Base-by-base conservation (phyloP, 2,888 invertebrate genomes). In the Chromoteleia sp. region DNA sequence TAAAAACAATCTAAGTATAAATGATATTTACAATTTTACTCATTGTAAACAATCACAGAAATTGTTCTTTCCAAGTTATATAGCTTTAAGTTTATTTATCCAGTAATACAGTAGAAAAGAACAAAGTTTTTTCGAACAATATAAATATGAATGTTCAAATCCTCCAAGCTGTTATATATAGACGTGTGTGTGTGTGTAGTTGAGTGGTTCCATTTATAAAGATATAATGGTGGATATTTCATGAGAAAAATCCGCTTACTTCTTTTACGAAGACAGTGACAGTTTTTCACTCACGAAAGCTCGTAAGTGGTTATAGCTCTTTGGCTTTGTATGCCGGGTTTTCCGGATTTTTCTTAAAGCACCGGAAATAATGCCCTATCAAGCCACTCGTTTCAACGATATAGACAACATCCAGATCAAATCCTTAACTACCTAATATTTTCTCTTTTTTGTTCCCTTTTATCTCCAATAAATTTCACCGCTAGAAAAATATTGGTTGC, bases 181-280 rank as follows among this genome's bases (percentile, higher is more conserved):
- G 29, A 67, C 29, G 17, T 50, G 12, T 29, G n/a, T 75, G 65
- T 84, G 82, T 82, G 84, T 63, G 79, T 80, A 70, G 59, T 70
- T 85, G 90, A 91, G 90, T 89, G 89, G 86, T 89, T 91, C 91
- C 91, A 91, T 91, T 91, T 91, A 91, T 91, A 91, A 91, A 91
- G 91, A 91, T 91, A 91, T 91, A 91, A 91, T 89, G 85, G 86
- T 83, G 84, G 85, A 86, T 87, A 88, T 87, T 87, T 86, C 82
- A 87, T 86, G 85, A 87, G 84, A 86, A 78, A 89, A 91, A 91
- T 89, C 91, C 88, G 89, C 91, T 91, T 91, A 90, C 84, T 85
- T 83, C 85, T 84, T 85, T 83, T 84, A 84, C 87, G 85, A 84
- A 84, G 86, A 88, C 86, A 86, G 86, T 84, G 83, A 84, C 85